These are phyloP conservation scores for Actinostola sp. DNA, from an alignment of 92 coral and sea anemone genomes.

Conservation along the genomic window DNA sequence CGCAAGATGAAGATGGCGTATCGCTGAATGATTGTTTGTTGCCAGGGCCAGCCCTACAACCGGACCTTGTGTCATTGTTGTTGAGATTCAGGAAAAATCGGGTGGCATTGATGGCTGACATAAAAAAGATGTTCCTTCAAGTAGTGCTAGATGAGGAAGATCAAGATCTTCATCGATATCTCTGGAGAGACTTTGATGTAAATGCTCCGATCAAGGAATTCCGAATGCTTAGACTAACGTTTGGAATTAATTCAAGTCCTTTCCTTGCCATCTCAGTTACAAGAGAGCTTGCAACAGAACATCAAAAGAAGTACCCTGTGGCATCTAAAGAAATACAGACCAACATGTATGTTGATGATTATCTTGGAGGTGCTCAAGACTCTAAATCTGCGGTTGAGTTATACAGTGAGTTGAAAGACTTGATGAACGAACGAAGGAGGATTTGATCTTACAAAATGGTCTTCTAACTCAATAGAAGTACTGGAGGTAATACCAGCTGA, in stretches of 20 bases:
- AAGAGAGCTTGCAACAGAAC: not conserved
- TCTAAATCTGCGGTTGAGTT: conserved; percentile 26
- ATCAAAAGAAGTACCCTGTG: not conserved
- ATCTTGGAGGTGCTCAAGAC: conserved; percentile 45
- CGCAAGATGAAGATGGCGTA: conserved; percentile 34
- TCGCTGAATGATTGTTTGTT: conserved; percentile 38
- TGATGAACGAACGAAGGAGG: not conserved
- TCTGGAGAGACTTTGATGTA: conserved; percentile 13
- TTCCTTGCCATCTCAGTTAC: conserved; percentile 1
- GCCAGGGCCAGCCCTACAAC: conserved; percentile 48
- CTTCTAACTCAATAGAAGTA: not conserved
- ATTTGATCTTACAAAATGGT: not conserved
- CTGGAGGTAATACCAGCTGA: not conserved
- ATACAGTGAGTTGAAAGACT: conserved; percentile 1
- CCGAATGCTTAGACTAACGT: not conserved
- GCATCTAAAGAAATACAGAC: not conserved
- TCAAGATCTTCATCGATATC: not conserved
- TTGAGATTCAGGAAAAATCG: conserved; percentile 38
- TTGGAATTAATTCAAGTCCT: conserved; percentile 3
- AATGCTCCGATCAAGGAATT: too few relatives aligned
- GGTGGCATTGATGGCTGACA: conserved; percentile 38
- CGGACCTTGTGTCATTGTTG: conserved; percentile 33
- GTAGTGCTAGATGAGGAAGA: not conserved
- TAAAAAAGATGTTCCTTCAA: too few relatives aligned
- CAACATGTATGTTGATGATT: conserved; percentile 29